Evolutionary conservation across 2,888 invertebrate species (phyloP), one percentile per base, ranked within the genome.

Genomic region (Malthinus flaveolus): DNA sequence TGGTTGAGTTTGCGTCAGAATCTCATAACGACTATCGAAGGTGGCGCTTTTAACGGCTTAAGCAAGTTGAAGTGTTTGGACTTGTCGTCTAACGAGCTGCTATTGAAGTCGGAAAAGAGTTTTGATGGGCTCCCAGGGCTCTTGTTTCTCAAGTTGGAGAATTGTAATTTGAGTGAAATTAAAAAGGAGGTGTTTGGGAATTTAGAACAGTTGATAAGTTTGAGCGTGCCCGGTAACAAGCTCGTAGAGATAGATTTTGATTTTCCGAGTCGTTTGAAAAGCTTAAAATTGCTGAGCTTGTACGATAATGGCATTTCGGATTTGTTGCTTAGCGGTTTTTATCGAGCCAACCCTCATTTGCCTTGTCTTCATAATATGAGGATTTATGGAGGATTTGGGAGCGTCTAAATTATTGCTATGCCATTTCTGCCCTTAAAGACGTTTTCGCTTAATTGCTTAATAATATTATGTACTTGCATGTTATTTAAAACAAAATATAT

Each of bases 31-130:
- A 42, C 39, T 9, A 12, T 42, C 13, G 39, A 15, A 42, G 7
- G 47, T 13, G 51, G 48, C 7, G 10, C 46, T 10, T 57, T 57
- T 13, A 51, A 57, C 6, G 31, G 47, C 10, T 10, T 47, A 5
- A 7, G 23, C 2, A 23, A 12, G 1, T 15, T 57, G 1, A 32
- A 15, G 12, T 12, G 8, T 34, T 10, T 57, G 35, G 39, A 34
- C 12, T 15, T 57, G 7, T 39, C 34, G n/a, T 34, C 35, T 33
- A 57, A 57, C 32, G 42, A 51, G 23, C 11, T 42, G 6, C 7
- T 15, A 3, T 7, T 42, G 7, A n/a, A 42, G n/a, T 42, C 15
- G n/a, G 39, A 15, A 4, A 6, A 23, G 3, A n/a, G 6, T 6
- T 42, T 42, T 8, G 39, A 9, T 15, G 39, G 39, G n/a, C 23